A percentile compares a stretch with the other conserved stretches of the same genome.
These are phyloP conservation scores for Drosophila sulfurigaster DNA, from an alignment of 1,140 invertebrate genomes.

Conservation along the genomic window DNA sequence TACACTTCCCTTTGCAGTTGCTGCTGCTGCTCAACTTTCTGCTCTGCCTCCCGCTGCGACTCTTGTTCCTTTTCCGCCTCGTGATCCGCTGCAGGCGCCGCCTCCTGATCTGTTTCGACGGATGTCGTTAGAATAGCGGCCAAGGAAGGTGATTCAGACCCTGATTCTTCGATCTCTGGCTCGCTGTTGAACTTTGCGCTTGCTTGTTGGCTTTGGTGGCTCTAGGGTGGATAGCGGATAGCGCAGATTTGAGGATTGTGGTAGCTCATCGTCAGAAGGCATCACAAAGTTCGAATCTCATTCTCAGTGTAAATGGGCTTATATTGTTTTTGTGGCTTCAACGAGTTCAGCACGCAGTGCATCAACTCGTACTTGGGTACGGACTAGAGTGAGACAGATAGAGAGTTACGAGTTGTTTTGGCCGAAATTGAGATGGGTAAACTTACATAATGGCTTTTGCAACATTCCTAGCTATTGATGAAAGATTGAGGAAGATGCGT, in stretches of 20 bases:
- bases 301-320: conserved; percentile 96
- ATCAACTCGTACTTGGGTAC: conserved; percentile 92
- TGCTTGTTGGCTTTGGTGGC: neutral
- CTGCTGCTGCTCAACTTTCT: no score
- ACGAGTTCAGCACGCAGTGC: conserved; percentile 90
- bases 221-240: conserved; percentile 21
- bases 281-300: conserved; percentile 56
- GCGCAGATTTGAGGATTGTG: conserved; percentile 19
- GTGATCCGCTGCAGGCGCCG: neutral
- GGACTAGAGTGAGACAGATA: conserved; percentile 85
- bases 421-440: no score
- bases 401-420: no score
- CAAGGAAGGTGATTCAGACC: neutral
- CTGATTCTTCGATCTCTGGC: neutral
- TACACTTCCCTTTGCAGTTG: no score
- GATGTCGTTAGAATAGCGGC: neutral
- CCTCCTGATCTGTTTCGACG: neutral
- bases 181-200: neutral
- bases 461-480: conserved; percentile 39
- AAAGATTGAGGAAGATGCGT: conserved; percentile 77
- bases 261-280: conserved; percentile 28
- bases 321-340: conserved; percentile 92
- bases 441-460: conserved; percentile 37
- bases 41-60: no score
- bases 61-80: neutral